These are phyloP conservation scores for Andinoacara biseriatus DNA, from an alignment of 2,113 vertebrate genomes.

Conservation along the genomic window DNA sequence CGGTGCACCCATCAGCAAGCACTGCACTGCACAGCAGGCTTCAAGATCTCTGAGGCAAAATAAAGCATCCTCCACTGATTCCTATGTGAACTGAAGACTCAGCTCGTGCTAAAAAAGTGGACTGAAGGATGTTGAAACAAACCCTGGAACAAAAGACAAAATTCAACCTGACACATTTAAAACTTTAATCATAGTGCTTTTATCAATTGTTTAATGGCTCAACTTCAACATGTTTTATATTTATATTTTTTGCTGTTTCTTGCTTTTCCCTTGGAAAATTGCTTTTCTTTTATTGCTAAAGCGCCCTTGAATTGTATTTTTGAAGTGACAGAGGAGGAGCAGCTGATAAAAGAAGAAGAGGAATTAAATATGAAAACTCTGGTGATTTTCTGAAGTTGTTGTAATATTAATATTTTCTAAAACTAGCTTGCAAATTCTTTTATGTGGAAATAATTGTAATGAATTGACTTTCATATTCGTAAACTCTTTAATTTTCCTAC, in stretches of 20 bases:
- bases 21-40: constrained; percentile 1
- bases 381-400: neutral
- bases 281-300: neutral
- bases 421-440: accelerated
- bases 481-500: accelerated
- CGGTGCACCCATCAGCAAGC: neutral
- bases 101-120: neutral
- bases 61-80: neutral
- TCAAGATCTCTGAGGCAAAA: constrained; percentile 44
- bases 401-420: neutral
- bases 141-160: neutral
- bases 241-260: neutral
- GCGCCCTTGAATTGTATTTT: neutral
- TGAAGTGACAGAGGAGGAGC: neutral
- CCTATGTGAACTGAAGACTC: neutral
- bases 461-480: no score
- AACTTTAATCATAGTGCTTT: neutral
- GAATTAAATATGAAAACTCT: neutral
- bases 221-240: accelerated
- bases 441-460: neutral
- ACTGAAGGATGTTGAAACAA: neutral
- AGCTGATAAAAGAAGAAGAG: neutral
- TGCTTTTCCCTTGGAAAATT: neutral
- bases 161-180: neutral
- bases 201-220: neutral